phyloP scores from a whole-genome alignment of 2,888 invertebrate species.

The Adelphocoris suturalis region DNA sequence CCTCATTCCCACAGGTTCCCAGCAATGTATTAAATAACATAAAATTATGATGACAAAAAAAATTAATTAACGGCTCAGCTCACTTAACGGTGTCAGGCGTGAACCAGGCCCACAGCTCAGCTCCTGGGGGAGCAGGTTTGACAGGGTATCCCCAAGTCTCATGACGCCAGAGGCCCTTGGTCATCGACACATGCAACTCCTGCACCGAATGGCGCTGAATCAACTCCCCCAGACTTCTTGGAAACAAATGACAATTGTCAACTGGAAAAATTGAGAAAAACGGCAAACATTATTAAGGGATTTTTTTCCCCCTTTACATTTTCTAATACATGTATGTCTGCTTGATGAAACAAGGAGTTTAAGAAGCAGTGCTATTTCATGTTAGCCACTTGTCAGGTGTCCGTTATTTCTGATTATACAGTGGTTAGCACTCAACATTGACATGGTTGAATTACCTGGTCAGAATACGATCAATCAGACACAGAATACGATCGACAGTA shows the following conservation, averaged over 20 bases:
- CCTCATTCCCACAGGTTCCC: no score
- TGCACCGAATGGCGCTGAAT: slow-evolving; percentile 90
- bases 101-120: slow-evolving; percentile 97
- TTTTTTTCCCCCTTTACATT: no score
- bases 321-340: no score
- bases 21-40: neutral
- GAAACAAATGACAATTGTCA: slow-evolving; percentile 91
- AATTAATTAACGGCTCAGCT: slow-evolving; percentile 73
- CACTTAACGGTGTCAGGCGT: slow-evolving; percentile 82
- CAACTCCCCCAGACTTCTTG: slow-evolving; percentile 93
- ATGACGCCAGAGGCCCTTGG: slow-evolving; percentile 96
- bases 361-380: no score
- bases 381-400: no score
- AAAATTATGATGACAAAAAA: neutral
- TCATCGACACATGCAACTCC: slow-evolving; percentile 94
- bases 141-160: slow-evolving; percentile 97
- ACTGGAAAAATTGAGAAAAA: slow-evolving; percentile 80
- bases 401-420: no score
- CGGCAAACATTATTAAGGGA: neutral
- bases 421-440: no score
- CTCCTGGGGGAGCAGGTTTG: slow-evolving; percentile 93
- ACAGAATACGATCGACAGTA: no score
- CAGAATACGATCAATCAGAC: no score
- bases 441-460: no score
- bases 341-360: no score